Evolutionary conservation across 2,888 invertebrate species (phyloP), one percentile per base, ranked within the genome.

Genomic region (Eretmocerus hayati): DNA sequence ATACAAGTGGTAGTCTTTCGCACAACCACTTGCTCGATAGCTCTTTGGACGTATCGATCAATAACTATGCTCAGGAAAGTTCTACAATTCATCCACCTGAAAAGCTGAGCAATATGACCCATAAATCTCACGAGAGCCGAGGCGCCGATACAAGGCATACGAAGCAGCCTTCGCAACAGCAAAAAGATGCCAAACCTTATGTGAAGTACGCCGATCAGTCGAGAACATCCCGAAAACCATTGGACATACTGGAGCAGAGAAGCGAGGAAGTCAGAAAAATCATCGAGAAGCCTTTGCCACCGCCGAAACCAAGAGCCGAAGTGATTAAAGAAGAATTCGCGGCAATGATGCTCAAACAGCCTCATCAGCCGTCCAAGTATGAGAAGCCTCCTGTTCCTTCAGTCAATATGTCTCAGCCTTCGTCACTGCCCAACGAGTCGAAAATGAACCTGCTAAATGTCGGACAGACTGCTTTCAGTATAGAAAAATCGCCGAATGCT

Each of bases 191-290:
- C 8, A 69, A 70, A 47, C 38, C 56, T 16, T 65, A 63, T 42
- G 50, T 48, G 0, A 69, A 67, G 20, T 67, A 66, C 42, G 52
- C 58, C 2, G 62, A 63, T 22, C 26, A 39, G n/a, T 42, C 45
- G 9, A 19, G 37, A 16, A 31, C 31, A 4, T 40, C 46, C 6
- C 53, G 42, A 48, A 56, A 52, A 41, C 48, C 62, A 1, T n/a
- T n/a, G n/a, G 69, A 69, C 16, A 56, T 56, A 2, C 48, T 62
- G 5, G 69, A 71, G 32, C 65, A 66, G 21, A 60, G 65, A 19
- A 60, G 58, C 40, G 69, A 71, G 11, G 69, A 70, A 11, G 67
- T 65, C 9, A 56, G 69, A 0, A 71, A 71, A 30, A 46, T 69
- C 1, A 68, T 69, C 3, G 70, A 70, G 15, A 70, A 70, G 38